A percentile compares a stretch with the other conserved stretches of the same genome.
Conservation (phyloP, 2,113 vertebrate genomes). For the Strigops habroptila region DNA sequence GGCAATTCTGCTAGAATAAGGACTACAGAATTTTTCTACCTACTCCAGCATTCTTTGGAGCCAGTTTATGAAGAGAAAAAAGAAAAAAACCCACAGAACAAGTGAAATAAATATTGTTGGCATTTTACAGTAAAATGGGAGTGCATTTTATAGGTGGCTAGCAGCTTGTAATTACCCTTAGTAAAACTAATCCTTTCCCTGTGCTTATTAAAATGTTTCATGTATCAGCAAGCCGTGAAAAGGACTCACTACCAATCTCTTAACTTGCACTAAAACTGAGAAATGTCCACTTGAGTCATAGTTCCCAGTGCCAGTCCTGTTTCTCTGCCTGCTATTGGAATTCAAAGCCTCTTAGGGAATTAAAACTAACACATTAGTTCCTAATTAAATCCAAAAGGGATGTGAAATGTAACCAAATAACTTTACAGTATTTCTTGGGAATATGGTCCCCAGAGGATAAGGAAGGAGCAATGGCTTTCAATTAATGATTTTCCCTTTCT, state of each 20-base stretch:
- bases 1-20: not conserved
- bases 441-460: slow-evolving; percentile 30
- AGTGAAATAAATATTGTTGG: slow-evolving; percentile 35
- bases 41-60: not conserved
- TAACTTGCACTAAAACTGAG: not conserved
- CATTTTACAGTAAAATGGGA: slow-evolving; percentile 20
- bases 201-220: slow-evolving; percentile 49
- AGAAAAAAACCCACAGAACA: not conserved
- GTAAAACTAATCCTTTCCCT: slow-evolving; percentile 57
- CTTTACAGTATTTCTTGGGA: slow-evolving; percentile 39
- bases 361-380: slow-evolving; percentile 32
- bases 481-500: not conserved
- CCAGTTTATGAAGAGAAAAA: not conserved
- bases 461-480: not conserved
- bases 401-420: slow-evolving; percentile 43
- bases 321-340: not conserved
- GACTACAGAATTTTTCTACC: not conserved
- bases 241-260: not conserved
- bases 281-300: slow-evolving; percentile 41
- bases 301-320: slow-evolving; percentile 27
- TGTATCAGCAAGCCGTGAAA: not conserved
- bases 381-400: slow-evolving; percentile 59
- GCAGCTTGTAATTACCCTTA: slow-evolving; percentile 51
- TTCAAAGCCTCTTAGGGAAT: slow-evolving; percentile 51
- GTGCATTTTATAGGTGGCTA: slow-evolving; percentile 50